Base-by-base conservation (phyloP, 2,113 vertebrate species). In the Tetrao urogallus region DNA sequence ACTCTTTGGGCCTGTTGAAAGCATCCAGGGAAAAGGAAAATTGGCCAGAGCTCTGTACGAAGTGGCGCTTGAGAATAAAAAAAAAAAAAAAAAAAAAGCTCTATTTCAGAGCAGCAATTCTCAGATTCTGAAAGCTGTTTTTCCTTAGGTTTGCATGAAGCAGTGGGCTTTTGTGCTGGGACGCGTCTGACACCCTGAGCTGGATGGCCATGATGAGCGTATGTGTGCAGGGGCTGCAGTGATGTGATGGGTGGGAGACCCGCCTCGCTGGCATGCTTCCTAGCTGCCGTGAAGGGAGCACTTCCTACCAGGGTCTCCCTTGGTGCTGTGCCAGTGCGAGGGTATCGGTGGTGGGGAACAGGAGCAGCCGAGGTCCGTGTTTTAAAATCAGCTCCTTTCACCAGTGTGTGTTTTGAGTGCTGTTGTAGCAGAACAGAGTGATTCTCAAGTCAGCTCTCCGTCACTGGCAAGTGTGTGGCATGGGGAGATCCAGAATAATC, bases 201-300 rank as follows among this genome's bases (percentile, higher is more conserved):
- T 73, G 4, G 22, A 0, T 3, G 58, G 16, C 82, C 0, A 0
- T 34, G 67, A 17, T 10, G 3, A n/a, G 48, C 2, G 1, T 18
- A 11, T 40, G 12, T 3, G 22, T n/a, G 18, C 13, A 50, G 25
- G 48, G 47, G 8, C 69, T 28, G 25, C 45, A 65, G 61, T 28
- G 54, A 16, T 36, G 40, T 45, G n/a, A 9, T 2, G 7, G 32
- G 32, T 72, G 38, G 72, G 73, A 77, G 85, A 24, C 66, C 32
- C 34, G 43, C 24, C 40, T 89, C 0, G 0, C 54, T 72, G 57
- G 45, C 24, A 18, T 7, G 1, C 25, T 52, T 79, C 30, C 61
- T 65, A 34, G 40, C 50, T 80, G 34, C 63, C 8, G 1, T 0
- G 0, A 72, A 54, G 18, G 38, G 43, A 61, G 1, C 18, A 8